These are phyloP conservation scores for Dryocosmus kuriphilus DNA, from an alignment of 2,888 invertebrate genomes.

Conservation along the genomic window DNA sequence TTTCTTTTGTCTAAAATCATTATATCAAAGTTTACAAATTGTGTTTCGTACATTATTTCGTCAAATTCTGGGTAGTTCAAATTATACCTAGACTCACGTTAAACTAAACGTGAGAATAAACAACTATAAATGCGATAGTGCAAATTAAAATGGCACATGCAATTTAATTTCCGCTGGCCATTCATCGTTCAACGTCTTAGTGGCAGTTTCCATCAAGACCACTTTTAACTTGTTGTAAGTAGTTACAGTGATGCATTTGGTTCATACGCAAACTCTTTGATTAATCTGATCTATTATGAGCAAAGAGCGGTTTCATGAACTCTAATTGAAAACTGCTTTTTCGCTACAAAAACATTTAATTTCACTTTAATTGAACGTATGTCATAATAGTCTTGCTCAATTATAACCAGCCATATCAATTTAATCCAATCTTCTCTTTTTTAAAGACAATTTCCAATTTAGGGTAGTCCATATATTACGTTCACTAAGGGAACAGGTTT, in stretches of 20 bases:
- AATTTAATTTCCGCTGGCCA: background rate
- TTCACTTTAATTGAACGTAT: background rate
- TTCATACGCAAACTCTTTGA: constrained; percentile 19
- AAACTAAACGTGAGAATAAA: too few species aligned
- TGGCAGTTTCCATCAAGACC: constrained; percentile 4
- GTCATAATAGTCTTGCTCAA: constrained; percentile 13
- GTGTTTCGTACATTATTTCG: too few species aligned
- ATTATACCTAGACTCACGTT: too few species aligned
- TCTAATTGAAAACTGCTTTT: constrained; percentile 20
- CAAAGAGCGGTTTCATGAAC: constrained; percentile 30
- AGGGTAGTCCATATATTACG: too few species aligned
- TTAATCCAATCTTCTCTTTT: background rate
- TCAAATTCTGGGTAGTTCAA: too few species aligned
- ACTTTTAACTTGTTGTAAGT: background rate
- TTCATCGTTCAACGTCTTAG: background rate
- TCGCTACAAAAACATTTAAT: background rate
- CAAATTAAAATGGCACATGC: background rate
- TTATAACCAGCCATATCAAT: background rate
- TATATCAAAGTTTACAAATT: too few species aligned
- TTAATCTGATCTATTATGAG: constrained; percentile 22
- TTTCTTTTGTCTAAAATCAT: too few species aligned
- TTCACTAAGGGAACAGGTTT: too few species aligned
- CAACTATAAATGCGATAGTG: background rate
- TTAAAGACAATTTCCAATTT: constrained; percentile 32
- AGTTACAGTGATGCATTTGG: constrained; percentile 15